phyloP scores from a whole-genome alignment of 2,113 vertebrate species.

The Ailuropoda melanoleuca region DNA sequence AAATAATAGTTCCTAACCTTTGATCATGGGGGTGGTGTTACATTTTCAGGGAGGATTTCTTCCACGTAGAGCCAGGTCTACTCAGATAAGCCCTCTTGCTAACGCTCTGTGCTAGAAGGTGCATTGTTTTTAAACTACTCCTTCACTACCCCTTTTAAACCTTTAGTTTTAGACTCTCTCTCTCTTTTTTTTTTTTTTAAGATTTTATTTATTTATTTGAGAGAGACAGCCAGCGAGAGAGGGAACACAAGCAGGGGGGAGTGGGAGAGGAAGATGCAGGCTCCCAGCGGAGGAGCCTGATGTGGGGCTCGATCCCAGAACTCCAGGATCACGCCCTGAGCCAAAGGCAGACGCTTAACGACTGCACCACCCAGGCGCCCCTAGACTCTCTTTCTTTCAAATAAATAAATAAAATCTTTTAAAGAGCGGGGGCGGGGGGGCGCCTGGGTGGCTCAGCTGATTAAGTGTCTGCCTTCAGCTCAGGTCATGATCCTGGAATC shows the following conservation, averaged over 20 bases:
- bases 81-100: neutral
- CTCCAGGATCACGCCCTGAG: no score
- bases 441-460: neutral
- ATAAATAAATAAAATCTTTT: neutral
- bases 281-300: no score
- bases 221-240: no score
- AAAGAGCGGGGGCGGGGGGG: neutral
- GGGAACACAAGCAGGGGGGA: no score
- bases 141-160: neutral
- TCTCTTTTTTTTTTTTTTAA: no score
- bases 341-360: no score
- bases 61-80: neutral
- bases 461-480: neutral
- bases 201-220: no score
- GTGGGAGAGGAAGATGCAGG: no score
- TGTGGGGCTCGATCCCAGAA: no score
- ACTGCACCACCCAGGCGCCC: no score
- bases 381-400: neutral
- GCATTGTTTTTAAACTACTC: neutral
- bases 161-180: neutral
- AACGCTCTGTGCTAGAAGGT: no score
- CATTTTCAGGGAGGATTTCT: neutral
- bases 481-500: neutral
- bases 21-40: neutral
- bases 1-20: neutral